Percentiles rank a stretch among this genome's conserved stretches.
Evolutionary conservation across 2,888 invertebrate genomes (phyloP).

Genomic region (Endomychus coccineus): DNA sequence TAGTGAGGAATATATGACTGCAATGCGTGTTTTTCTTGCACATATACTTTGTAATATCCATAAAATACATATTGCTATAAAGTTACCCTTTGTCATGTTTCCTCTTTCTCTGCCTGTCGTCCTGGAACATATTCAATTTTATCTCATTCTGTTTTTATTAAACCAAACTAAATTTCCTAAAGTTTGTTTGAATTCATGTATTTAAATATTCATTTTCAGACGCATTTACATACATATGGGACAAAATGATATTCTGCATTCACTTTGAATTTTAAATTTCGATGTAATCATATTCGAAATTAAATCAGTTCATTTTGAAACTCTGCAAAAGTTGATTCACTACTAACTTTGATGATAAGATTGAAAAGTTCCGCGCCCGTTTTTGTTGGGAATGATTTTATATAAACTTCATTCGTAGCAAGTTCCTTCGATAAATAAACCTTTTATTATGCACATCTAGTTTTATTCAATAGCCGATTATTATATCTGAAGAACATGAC

Average conservation of each 20-base stretch:
- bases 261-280: conserved; percentile 46
- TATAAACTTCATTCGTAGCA: too few relatives aligned
- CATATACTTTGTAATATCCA: conserved; percentile 40
- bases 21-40: conserved; percentile 40
- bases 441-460: neutral
- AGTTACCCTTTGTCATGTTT: conserved; percentile 34
- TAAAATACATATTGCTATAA: conserved; percentile 40
- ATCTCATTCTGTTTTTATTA: conserved; percentile 41
- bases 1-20: conserved; percentile 37
- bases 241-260: conserved; percentile 43
- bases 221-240: conserved; percentile 46
- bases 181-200: conserved; percentile 43
- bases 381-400: too few relatives aligned
- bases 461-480: too few relatives aligned
- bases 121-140: conserved; percentile 29
- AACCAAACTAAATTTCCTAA: conserved; percentile 41
- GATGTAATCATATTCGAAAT: conserved; percentile 46
- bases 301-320: conserved; percentile 44
- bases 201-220: conserved; percentile 46
- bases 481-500: too few relatives aligned
- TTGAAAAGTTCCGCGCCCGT: conserved; percentile 35
- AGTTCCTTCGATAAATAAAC: neutral
- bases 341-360: conserved; percentile 40
- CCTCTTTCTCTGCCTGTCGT: conserved; percentile 19
- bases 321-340: conserved; percentile 35